Conservation (phyloP, 2,888 invertebrate species). For the Frankliniella fusca region DNA sequence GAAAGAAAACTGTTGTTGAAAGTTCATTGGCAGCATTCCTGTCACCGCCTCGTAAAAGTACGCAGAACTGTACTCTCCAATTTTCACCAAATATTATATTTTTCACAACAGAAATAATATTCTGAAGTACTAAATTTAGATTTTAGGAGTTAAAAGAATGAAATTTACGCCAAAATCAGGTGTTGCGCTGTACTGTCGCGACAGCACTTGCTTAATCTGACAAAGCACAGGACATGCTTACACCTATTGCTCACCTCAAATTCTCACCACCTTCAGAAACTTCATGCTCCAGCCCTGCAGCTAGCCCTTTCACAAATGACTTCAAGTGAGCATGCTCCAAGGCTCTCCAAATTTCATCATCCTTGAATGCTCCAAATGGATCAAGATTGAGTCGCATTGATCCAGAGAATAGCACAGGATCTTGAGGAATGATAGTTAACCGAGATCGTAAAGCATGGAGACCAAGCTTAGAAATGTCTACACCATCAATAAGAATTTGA, state of each 20-base stretch:
- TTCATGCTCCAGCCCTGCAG: slow-evolving; percentile 74
- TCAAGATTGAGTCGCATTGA: slow-evolving; percentile 87
- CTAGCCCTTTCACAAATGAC: slow-evolving; percentile 70
- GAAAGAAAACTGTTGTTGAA: too few species aligned
- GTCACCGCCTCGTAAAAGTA: too few species aligned
- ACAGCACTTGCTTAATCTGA: too few species aligned
- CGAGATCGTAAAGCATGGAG: slow-evolving; percentile 75
- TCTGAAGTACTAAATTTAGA: too few species aligned
- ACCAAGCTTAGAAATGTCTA: slow-evolving; percentile 76
- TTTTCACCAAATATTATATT: too few species aligned
- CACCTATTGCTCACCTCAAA: slow-evolving; percentile 42
- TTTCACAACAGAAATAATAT: too few species aligned
- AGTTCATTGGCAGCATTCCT: too few species aligned
- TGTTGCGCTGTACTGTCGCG: too few species aligned
- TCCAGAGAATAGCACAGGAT: slow-evolving; percentile 92
- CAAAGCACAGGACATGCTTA: too few species aligned
- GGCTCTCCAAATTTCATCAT: slow-evolving; percentile 82
- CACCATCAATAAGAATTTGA: slow-evolving; percentile 74
- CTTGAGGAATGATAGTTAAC: slow-evolving; percentile 59
- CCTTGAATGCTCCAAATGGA: slow-evolving; percentile 74
- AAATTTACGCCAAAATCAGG: too few species aligned
- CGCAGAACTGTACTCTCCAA: too few species aligned
- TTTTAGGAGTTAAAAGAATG: too few species aligned
- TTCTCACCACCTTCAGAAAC: slow-evolving; percentile 91
- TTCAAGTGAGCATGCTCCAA: slow-evolving; percentile 87